A percentile compares a stretch with the other conserved stretches of the same genome.
phyloP scores from a whole-genome alignment of 2,888 invertebrate genomes.

The Formica aserva region DNA sequence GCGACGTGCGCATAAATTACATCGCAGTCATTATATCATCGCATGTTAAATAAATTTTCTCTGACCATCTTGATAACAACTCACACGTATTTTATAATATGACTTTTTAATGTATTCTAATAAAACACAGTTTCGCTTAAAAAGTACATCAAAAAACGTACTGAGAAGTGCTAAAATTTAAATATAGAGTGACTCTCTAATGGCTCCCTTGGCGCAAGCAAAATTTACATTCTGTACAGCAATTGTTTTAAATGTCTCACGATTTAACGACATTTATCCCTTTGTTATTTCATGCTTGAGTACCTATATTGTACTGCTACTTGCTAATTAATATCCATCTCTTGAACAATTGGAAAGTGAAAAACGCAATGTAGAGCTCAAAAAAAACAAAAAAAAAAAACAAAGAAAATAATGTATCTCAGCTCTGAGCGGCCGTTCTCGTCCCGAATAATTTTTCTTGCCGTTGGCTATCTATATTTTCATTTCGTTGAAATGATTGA shows the following conservation, averaged over 20 bases:
- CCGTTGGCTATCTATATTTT: slow-evolving; percentile 68
- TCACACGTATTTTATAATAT: slow-evolving; percentile 23
- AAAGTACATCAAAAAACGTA: slow-evolving; percentile 34
- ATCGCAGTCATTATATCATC: slow-evolving; percentile 18
- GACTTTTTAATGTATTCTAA: slow-evolving; percentile 29
- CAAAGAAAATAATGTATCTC: slow-evolving; percentile 76
- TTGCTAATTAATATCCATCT: slow-evolving; percentile 72
- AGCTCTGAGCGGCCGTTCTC: slow-evolving; percentile 58
- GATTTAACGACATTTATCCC: slow-evolving; percentile 44
- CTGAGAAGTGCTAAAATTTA: slow-evolving; percentile 37
- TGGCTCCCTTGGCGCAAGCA: slow-evolving; percentile 32
- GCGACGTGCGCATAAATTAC: slow-evolving; percentile 14
- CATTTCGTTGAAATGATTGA: slow-evolving; percentile 80
- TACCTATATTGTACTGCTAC: slow-evolving; percentile 43
- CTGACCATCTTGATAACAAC: slow-evolving; percentile 4
- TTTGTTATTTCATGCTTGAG: slow-evolving; percentile 54
- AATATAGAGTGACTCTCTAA: slow-evolving; percentile 37
- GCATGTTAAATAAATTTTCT: slow-evolving; percentile 25
- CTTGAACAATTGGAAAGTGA: neutral
- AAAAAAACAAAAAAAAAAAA: slow-evolving; percentile 64
- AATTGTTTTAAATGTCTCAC: slow-evolving; percentile 30
- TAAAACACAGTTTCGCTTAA: slow-evolving; percentile 17
- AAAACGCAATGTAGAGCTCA: slow-evolving; percentile 41
- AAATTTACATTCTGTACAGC: slow-evolving; percentile 22
- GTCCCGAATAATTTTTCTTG: slow-evolving; percentile 78